Percentiles rank a stretch among this genome's conserved stretches.
These are phyloP conservation scores for Pogonognathellus flavescens DNA, from an alignment of 1,140 invertebrate species.

Conservation along the genomic window DNA sequence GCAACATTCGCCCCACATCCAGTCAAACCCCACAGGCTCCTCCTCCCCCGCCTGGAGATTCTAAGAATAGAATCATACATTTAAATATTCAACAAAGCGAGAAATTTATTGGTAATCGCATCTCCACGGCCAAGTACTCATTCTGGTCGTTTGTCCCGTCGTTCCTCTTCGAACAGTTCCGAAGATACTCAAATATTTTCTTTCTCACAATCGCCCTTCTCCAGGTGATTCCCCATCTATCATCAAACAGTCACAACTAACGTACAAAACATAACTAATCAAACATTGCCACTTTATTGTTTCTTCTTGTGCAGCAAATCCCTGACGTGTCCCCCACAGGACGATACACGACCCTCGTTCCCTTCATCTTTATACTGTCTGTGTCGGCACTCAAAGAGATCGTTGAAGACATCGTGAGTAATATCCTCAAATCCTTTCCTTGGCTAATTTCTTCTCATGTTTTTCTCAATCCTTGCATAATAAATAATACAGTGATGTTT, in stretches of 20 bases:
- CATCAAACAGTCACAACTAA: too few species aligned
- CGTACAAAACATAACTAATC: not conserved
- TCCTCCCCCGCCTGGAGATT: conserved; percentile 55
- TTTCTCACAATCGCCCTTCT: conserved; percentile 95
- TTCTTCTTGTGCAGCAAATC: conserved; percentile 82
- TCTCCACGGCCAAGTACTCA: conserved; percentile 96
- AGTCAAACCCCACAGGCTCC: not conserved
- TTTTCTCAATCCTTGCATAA: too few species aligned
- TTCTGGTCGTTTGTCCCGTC: conserved; percentile 88
- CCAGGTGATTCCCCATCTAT: too few species aligned
- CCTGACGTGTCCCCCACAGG: conserved; percentile 97
- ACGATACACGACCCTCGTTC: conserved; percentile 93
- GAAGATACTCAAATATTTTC: conserved; percentile 96
- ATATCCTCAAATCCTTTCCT: too few species aligned
- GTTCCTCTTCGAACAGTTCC: conserved; percentile 97
- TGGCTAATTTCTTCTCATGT: too few species aligned
- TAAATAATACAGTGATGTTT: too few species aligned
- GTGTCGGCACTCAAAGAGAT: conserved; percentile 97
- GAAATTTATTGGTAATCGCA: conserved; percentile 88
- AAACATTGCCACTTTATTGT: too few species aligned
- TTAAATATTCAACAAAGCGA: conserved; percentile 82
- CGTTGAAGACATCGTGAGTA: conserved; percentile 92
- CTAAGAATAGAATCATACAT: conserved; percentile 83
- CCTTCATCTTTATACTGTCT: conserved; percentile 91
- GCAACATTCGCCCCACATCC: not conserved